phyloP scores from a whole-genome alignment of 2,888 invertebrate species.

The Drosophila affinis region DNA sequence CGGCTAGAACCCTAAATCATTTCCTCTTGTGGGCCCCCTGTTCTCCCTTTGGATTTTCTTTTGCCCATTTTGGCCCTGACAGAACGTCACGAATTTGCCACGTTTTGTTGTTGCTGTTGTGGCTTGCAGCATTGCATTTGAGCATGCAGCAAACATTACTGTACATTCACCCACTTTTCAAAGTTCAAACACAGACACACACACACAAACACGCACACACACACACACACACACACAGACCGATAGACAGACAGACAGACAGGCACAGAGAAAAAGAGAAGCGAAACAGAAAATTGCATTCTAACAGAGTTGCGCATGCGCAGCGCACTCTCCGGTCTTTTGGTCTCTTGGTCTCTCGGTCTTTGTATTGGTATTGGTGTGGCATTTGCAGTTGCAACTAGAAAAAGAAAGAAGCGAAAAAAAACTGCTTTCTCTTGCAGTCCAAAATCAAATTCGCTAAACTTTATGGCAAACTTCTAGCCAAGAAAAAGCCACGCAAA shows the following conservation, averaged over 20 bases:
- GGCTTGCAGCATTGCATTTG: constrained; percentile 48
- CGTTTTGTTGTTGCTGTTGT: constrained; percentile 42
- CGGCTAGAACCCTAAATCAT: constrained; percentile 30
- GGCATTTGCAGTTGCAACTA: constrained; percentile 57
- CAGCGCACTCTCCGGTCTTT: constrained; percentile 42
- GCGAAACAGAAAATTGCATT: constrained; percentile 76
- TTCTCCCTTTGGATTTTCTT: constrained; percentile 30
- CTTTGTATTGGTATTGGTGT: constrained; percentile 48
- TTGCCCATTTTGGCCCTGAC: constrained; percentile 52
- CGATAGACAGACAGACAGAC: constrained; percentile 23
- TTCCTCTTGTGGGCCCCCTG: constrained; percentile 43
- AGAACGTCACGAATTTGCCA: constrained; percentile 74
- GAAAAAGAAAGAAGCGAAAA: constrained; percentile 51
- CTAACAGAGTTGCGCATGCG: constrained; percentile 69
- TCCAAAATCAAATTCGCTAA: constrained; percentile 69
- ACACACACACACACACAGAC: constrained; percentile 38
- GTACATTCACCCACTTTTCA: constrained; percentile 84
- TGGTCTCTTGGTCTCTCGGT: constrained; percentile 27
- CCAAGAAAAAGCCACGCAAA: constrained; percentile 31
- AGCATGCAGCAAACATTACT: constrained; percentile 82
- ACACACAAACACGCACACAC: constrained; percentile 45
- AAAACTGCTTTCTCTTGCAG: constrained; percentile 78
- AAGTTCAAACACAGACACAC: constrained; percentile 71
- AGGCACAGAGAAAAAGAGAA: constrained; percentile 51
- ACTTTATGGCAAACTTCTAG: constrained; percentile 63